phyloP scores from a whole-genome alignment of 2,113 vertebrate species.

The Leptobrachium ailaonicum region DNA sequence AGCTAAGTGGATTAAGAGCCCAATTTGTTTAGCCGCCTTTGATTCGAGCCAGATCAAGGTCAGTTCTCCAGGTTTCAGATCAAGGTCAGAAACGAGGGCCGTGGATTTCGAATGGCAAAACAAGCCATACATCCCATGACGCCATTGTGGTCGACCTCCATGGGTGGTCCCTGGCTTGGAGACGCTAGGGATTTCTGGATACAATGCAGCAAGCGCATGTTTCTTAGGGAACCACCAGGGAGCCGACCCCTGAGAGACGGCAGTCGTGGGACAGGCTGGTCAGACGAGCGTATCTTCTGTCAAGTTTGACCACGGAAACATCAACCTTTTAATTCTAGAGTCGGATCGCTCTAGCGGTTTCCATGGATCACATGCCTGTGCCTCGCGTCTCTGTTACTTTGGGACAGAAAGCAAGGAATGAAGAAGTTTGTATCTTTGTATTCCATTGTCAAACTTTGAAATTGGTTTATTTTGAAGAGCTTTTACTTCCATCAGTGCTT shows the following conservation, averaged over 20 bases:
- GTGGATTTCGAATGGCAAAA: conserved; percentile 24
- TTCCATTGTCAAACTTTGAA: too few relatives aligned
- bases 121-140: background rate
- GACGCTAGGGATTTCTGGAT: background rate
- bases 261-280: conserved; percentile 19
- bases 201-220: conserved; percentile 17
- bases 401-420: conserved; percentile 9
- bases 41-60: conserved; percentile 24
- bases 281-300: conserved; percentile 24
- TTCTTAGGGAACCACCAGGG: conserved; percentile 11
- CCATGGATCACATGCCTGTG: conserved; percentile 22
- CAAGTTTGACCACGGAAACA: conserved; percentile 33
- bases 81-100: conserved; percentile 33
- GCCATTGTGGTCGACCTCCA: background rate
- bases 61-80: conserved; percentile 22
- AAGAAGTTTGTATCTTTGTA: conserved; percentile 16
- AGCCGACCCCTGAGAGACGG: conserved; percentile 6
- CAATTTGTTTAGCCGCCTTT: conserved; percentile 11
- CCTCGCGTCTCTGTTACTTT: conserved; percentile 34
- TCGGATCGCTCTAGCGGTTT: conserved; percentile 19
- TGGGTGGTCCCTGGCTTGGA: conserved; percentile 1
- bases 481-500: too few relatives aligned
- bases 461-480: too few relatives aligned
- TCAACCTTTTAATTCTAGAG: conserved; percentile 33
- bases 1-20: conserved; percentile 42